These are phyloP conservation scores for Euglossa dilemma DNA, from an alignment of 1,140 invertebrate genomes.

Conservation along the genomic window DNA sequence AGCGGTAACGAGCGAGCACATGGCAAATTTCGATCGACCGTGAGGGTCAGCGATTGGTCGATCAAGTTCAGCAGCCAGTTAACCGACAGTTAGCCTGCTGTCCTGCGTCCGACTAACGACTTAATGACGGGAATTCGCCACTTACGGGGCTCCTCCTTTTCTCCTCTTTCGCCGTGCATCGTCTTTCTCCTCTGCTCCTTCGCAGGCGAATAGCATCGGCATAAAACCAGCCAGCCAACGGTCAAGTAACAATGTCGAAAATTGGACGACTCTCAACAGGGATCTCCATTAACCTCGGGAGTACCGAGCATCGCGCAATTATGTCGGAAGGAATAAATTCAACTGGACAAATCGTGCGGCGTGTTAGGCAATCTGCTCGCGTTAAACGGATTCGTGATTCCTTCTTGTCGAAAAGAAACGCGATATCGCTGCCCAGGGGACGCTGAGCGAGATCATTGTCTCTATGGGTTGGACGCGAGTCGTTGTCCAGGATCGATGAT, in stretches of 20 bases:
- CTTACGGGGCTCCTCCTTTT: constrained; percentile 69
- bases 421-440: background rate
- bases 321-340: constrained; percentile 49
- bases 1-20: constrained; percentile 30
- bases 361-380: background rate
- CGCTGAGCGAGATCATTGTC: background rate
- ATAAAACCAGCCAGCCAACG: constrained; percentile 54
- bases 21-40: constrained; percentile 57
- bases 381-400: background rate
- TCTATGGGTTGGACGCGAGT: background rate
- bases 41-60: constrained; percentile 70
- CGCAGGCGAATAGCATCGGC: constrained; percentile 35
- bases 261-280: constrained; percentile 56
- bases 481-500: background rate
- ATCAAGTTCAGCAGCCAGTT: constrained; percentile 78
- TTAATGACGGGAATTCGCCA: constrained; percentile 79
- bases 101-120: constrained; percentile 71
- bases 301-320: constrained; percentile 19
- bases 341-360: constrained; percentile 1
- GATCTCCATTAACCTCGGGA: constrained; percentile 53
- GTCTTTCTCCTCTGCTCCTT: constrained; percentile 31
- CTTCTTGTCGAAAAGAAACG: background rate
- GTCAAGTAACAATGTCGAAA: constrained; percentile 63
- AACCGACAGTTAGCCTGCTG: constrained; percentile 70
- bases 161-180: constrained; percentile 40